Evolutionary conservation across 2,797 vertebrate genomes (phyloP), one percentile per base, ranked within the genome.

Genomic region (Myotis daubentonii): DNA sequence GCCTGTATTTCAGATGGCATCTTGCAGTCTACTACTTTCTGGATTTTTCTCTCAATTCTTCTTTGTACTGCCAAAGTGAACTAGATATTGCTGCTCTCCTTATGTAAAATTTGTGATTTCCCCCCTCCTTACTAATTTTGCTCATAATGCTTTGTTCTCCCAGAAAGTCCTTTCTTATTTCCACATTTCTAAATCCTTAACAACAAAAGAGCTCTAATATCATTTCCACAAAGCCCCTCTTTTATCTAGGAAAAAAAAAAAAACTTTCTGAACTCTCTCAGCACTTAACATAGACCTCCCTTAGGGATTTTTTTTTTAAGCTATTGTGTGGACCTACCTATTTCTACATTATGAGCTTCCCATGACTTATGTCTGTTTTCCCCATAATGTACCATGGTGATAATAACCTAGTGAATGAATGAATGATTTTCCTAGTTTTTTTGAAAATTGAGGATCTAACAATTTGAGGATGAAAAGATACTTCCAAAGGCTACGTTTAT

Each of bases 141-240:
- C 81, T 80, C 17, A 47, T n/a, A 66, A 95, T 75, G 36, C 55
- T 84, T 86, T 53, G 9, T 66, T 85, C 51, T 76, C 16, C 20
- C 28, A 84, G 57, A 89, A 76, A 41, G 66, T 83, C 33, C 87
- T 80, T 65, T 60, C 66, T 76, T 91, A 44, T 53, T 78, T 93
- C 53, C 33, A 88, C 30, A 78, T 91, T 94, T 95, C 47, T 83
- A 62, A 94, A 38, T 60, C 75, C 36, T 87, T 84, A 76, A 51
- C 36, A 55, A 38, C 28, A 53, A 36, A 22, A 36, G 62, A 72
- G 9, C n/a, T 87, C 36, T 57, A 81, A 49, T 33, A 49, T 23
- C 38, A 68, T 30, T 70, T 80, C 30, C 74, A 36, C 20, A 80
- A 90, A 79, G 28, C 33, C 33, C 13, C 10, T 13, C 19, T 53